Evolutionary conservation across 2,113 vertebrate genomes (phyloP).

Genomic region (Poecile atricapillus): DNA sequence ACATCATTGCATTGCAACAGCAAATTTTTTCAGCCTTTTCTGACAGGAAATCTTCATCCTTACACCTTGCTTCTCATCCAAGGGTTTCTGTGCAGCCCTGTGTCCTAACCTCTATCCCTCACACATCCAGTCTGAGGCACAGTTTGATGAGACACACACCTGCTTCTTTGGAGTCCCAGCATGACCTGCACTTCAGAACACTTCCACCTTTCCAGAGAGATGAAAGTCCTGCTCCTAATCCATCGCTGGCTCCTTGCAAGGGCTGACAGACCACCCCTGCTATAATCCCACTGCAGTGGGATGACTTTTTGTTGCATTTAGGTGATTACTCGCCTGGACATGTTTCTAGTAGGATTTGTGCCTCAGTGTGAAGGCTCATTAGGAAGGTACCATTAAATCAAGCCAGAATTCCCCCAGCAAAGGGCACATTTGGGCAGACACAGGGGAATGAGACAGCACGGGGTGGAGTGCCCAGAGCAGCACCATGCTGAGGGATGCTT

Average conservation of each 20-base stretch:
- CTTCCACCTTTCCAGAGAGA: background rate
- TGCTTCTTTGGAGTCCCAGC: background rate
- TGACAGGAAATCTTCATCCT: background rate
- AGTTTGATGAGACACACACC: background rate
- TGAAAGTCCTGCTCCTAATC: background rate
- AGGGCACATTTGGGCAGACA: background rate
- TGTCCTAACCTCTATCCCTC: background rate
- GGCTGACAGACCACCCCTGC: background rate
- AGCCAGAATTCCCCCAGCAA: background rate
- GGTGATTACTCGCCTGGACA: background rate
- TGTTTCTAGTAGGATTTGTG: background rate
- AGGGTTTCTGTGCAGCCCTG: background rate
- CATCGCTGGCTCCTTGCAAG: background rate
- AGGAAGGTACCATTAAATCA: background rate
- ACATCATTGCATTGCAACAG: background rate
- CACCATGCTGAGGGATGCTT: background rate
- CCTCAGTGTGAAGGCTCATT: background rate
- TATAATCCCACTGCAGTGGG: background rate
- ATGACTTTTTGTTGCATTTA: background rate
- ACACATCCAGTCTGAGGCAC: background rate
- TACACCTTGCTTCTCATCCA: background rate
- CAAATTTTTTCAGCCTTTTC: background rate
- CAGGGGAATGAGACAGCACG: background rate
- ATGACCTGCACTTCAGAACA: background rate
- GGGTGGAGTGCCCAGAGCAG: background rate